Percentiles rank a stretch among this genome's conserved stretches.
These are phyloP conservation scores for Oenanthe melanoleuca DNA, from an alignment of 2,113 vertebrate species.

Conservation along the genomic window DNA sequence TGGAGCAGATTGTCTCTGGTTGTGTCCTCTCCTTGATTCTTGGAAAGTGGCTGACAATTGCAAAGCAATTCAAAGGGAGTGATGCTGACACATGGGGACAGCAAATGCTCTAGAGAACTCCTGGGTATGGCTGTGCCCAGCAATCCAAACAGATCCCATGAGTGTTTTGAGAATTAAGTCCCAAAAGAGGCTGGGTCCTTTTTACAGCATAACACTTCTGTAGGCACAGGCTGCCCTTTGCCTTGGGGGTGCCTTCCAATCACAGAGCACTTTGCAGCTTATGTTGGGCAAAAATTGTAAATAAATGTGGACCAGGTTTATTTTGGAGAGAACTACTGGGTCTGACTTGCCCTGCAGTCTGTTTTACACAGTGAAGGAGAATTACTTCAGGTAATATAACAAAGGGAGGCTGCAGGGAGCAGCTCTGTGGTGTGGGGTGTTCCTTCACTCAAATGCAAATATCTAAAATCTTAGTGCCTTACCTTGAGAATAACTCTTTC, in stretches of 20 bases:
- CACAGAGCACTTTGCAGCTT: not conserved
- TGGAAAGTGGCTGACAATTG: conserved; percentile 5
- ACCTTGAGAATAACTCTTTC: not conserved
- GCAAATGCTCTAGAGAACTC: not conserved
- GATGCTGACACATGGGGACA: not conserved
- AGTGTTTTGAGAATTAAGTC: not conserved
- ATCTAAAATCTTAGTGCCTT: not conserved
- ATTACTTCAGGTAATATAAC: not conserved
- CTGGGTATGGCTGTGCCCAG: not conserved
- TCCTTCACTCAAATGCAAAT: not conserved
- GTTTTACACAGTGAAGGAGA: not conserved
- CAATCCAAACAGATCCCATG: not conserved
- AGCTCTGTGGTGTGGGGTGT: not conserved
- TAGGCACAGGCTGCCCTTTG: not conserved
- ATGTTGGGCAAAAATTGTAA: not conserved
- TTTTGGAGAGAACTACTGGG: not conserved
- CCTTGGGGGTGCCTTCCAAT: not conserved
- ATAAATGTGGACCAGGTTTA: not conserved
- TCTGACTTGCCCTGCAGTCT: not conserved
- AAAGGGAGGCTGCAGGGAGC: not conserved
- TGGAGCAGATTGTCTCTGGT: not conserved
- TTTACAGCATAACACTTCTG: not conserved
- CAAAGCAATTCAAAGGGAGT: not conserved
- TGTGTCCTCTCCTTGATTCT: not conserved
- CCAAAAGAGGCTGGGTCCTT: not conserved